phyloP scores from a whole-genome alignment of 2,113 vertebrate species.

The Myodes glareolus region DNA sequence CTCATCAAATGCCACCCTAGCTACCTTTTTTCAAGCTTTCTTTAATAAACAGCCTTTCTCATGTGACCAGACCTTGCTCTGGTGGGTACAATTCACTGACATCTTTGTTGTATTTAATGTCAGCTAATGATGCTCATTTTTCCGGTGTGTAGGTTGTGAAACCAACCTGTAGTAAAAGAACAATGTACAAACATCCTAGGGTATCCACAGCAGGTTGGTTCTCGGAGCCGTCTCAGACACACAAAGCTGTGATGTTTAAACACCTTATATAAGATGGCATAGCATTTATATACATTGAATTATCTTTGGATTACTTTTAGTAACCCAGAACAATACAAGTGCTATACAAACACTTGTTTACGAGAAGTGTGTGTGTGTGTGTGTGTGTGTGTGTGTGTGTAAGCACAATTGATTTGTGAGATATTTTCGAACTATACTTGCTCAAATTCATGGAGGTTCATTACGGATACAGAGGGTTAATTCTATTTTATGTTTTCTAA shows the following conservation, averaged over 20 bases:
- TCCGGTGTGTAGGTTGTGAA: background rate
- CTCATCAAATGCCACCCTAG: conserved; percentile 49
- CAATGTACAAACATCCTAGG: background rate
- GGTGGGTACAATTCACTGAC: background rate
- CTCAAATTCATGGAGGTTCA: background rate
- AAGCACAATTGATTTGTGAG: background rate
- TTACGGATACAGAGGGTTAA: background rate
- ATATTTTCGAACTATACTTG: background rate
- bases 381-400: background rate
- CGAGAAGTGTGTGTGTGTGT: background rate
- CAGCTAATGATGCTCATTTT: background rate
- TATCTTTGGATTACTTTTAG: background rate
- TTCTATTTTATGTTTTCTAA: background rate
- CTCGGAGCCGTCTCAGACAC: background rate
- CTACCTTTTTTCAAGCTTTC: conserved; percentile 18
- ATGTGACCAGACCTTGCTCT: background rate
- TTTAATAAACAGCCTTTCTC: conserved; percentile 19
- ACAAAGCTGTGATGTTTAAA: background rate
- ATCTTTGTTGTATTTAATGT: background rate
- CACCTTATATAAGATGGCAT: background rate
- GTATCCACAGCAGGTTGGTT: background rate
- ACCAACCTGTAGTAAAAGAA: background rate
- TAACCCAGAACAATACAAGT: background rate
- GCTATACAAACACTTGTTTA: background rate
- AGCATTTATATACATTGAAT: background rate